These are phyloP conservation scores for Diarsia rubi DNA, from an alignment of 2,888 invertebrate genomes.

Conservation along the genomic window DNA sequence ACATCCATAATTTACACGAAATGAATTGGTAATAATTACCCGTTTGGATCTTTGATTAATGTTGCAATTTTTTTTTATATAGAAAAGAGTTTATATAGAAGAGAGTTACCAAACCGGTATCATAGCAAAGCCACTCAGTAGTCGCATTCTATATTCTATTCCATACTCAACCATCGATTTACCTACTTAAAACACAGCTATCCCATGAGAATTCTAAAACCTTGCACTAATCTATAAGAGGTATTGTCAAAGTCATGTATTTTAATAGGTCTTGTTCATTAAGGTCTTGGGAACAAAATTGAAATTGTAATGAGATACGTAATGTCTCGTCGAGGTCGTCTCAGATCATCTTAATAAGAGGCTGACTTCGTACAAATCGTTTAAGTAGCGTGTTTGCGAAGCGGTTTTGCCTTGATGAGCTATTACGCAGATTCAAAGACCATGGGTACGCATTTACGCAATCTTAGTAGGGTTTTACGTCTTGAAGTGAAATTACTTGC, in stretches of 20 bases:
- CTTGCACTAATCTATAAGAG: neutral
- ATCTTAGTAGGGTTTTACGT: slow-evolving; percentile 15
- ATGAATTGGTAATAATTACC: slow-evolving; percentile 34
- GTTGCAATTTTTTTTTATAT: neutral
- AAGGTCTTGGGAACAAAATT: slow-evolving; percentile 61
- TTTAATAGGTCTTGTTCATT: slow-evolving; percentile 54
- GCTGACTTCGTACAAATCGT: slow-evolving; percentile 56
- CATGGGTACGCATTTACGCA: slow-evolving; percentile 44
- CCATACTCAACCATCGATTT: neutral
- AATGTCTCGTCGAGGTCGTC: slow-evolving; percentile 60
- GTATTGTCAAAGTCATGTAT: slow-evolving; percentile 25
- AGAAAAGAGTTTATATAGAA: slow-evolving; percentile 4
- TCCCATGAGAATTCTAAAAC: neutral
- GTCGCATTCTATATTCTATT: slow-evolving; percentile 8
- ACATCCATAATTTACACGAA: slow-evolving; percentile 30
- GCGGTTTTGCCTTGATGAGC: slow-evolving; percentile 50
- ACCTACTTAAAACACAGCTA: neutral
- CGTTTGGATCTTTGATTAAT: slow-evolving; percentile 34
- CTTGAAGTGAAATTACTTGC: slow-evolving; percentile 22
- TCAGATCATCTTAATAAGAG: slow-evolving; percentile 67
- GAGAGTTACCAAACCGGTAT: slow-evolving; percentile 17
- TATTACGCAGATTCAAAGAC: slow-evolving; percentile 42
- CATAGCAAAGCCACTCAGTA: neutral
- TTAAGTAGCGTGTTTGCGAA: slow-evolving; percentile 57
- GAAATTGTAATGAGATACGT: slow-evolving; percentile 61